Evolutionary conservation across 2,888 invertebrate genomes (phyloP).

Genomic region (Xanthorhoe designata): DNA sequence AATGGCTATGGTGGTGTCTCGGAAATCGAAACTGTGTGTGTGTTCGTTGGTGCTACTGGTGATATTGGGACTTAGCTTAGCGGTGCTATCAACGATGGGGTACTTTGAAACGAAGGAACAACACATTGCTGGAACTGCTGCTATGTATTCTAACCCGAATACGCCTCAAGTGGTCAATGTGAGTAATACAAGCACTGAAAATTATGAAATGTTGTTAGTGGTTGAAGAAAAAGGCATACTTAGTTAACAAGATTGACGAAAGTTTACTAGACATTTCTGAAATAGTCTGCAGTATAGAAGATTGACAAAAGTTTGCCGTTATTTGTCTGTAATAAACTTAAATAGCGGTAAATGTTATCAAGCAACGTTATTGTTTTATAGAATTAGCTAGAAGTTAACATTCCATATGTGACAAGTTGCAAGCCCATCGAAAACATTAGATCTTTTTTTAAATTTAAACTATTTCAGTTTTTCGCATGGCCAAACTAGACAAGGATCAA

Average conservation of each 20-base stretch:
- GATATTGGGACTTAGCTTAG: slow-evolving; percentile 64
- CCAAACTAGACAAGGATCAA: too few species aligned
- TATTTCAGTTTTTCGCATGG: too few species aligned
- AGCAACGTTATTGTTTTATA: too few species aligned
- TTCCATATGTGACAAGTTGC: too few species aligned
- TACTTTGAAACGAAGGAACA: slow-evolving; percentile 54
- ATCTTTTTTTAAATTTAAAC: too few species aligned
- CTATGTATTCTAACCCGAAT: slow-evolving; percentile 64
- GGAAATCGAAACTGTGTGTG: slow-evolving; percentile 69
- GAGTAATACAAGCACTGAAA: slow-evolving; percentile 16
- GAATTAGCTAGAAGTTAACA: too few species aligned
- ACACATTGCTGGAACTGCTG: slow-evolving; percentile 59
- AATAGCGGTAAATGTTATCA: too few species aligned
- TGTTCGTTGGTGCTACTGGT: slow-evolving; percentile 63
- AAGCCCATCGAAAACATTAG: too few species aligned
- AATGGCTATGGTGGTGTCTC: slow-evolving; percentile 78
- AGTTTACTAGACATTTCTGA: background rate
- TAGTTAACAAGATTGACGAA: background rate
- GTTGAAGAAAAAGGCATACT: slow-evolving; percentile 47
- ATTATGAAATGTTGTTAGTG: background rate
- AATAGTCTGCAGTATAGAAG: too few species aligned
- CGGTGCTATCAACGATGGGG: slow-evolving; percentile 66
- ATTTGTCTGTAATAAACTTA: too few species aligned
- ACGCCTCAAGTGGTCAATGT: slow-evolving; percentile 59
- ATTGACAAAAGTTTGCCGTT: too few species aligned